Evolutionary conservation across 2,797 vertebrate genomes (phyloP), one percentile per base, ranked within the genome.

Genomic region (Prunella strophiata): DNA sequence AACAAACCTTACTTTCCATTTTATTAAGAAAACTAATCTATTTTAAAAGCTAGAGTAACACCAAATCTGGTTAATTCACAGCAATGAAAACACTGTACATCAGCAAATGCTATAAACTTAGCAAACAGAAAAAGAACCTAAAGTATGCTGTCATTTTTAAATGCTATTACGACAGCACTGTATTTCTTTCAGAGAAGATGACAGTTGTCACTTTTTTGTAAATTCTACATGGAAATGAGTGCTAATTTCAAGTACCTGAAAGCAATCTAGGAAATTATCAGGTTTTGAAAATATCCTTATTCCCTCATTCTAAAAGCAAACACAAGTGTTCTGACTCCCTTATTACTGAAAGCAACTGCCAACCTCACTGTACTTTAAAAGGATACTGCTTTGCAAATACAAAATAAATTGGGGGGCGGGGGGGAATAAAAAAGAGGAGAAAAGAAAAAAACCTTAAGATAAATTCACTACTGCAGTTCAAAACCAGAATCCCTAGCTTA

Each of bases 371-470:
- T 55, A 66, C 13, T 76, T 77, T n/a, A 47, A 83, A 76, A 93
- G 13, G 20, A 79, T 14, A n/a, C 5, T 83, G 36, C 29, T 51
- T 68, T 76, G 27, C 11, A 87, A 85, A 74, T 55, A 15, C 21
- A 72, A 88, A 91, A 81, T 54, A 47, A 86, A 68, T 3, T 9
- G 12, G 16, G 12, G 12, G 23, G 0, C 0, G 1, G 34, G 34
- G 34, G 34, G 7, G 34, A 34, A 34, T 34, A 1, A 4, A 6
- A 22, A 11, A 6, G 1, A 3, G 27, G 7, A 13, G 1, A 15
- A 47, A 36, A 58, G 1, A 26, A 52, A 65, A 61, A 62, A 57
- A 51, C 2, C 77, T 25, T 14, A 70, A 57, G 34, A 58, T 42
- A 34, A 81, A 89, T 45, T 70, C 10, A 47, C 30, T n/a, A 54